Base-by-base conservation (phyloP, 1,140 invertebrate species). In the Ostrea edulis region DNA sequence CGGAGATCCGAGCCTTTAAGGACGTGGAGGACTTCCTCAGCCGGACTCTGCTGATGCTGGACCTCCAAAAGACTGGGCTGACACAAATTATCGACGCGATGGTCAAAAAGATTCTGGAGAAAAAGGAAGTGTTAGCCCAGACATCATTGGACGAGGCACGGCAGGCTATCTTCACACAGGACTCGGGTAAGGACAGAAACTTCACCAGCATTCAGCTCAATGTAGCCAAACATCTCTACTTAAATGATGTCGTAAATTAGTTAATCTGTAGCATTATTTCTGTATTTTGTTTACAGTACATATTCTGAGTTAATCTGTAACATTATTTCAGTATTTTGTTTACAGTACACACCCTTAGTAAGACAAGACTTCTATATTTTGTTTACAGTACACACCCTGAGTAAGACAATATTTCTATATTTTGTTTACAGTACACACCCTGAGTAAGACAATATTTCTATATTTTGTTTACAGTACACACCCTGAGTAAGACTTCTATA, bases 1-100 rank as follows among this genome's bases (percentile, higher is more conserved):
- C 96, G 5, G 96, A 96, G 93, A 96, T 97, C 51, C 92, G 96
- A 84, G 96, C 96, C 44, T 95, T 95, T 14, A 94, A 96, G 95
- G 96, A 96, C 91, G 96, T 96, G 68, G 96, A 96, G 86, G 96
- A 96, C 89, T 96, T 96, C 91, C 92, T 96, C 25, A 95, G 96
- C 84, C 95, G 96, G 89, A 96, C 96, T 44, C 95, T 96, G 35
- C 93, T 96, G 22, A 93, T 96, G 52, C 92, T 96, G 44, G 96
- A 96, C 91, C 93, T 96, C 1, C 94, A 95, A 14, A 96, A 96
- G 88, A 96, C 95, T n/a, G 95, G 95, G 25, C 92, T 96, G 22
- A 95, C 96, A 87, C 95, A 96, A 85, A 96, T 96, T 88, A 95
- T 96, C 29, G 96, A 96, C 88, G 93, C 94, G 17, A 92, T 94